Percentiles rank a stretch among this genome's conserved stretches.
phyloP scores from a whole-genome alignment of 2,888 invertebrate species.

The Hecatera dysodea region DNA sequence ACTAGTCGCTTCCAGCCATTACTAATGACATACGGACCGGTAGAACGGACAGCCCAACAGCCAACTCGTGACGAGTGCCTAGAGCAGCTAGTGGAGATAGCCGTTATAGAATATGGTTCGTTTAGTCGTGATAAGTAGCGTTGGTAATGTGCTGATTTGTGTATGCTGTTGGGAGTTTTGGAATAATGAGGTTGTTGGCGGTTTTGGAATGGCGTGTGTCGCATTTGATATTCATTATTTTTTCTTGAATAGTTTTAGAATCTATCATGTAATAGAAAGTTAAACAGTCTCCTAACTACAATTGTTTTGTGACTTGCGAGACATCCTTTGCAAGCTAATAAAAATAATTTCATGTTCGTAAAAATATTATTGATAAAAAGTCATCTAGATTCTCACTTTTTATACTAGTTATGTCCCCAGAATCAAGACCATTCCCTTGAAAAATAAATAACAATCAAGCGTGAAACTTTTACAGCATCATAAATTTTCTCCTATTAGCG shows the following conservation, averaged over 20 bases:
- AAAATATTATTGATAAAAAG: background rate
- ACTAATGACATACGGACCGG: conserved; percentile 70
- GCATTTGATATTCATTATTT: background rate
- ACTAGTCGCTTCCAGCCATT: conserved; percentile 85
- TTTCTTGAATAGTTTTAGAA: background rate
- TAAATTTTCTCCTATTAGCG: conserved; percentile 35
- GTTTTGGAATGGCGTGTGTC: background rate
- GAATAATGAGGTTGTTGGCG: background rate
- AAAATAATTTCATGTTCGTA: no score
- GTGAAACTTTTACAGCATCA: conserved; percentile 40
- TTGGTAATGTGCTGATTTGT: conserved; percentile 10
- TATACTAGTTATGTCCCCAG: background rate
- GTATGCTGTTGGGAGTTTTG: background rate
- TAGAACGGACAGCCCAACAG: conserved; percentile 43
- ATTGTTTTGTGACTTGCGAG: background rate
- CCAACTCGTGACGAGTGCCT: conserved; percentile 49
- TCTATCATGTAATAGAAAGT: background rate
- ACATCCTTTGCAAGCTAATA: background rate
- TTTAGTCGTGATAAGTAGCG: conserved; percentile 14
- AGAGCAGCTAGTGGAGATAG: conserved; percentile 25
- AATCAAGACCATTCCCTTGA: background rate
- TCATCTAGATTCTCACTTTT: background rate
- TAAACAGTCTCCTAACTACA: background rate
- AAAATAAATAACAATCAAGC: conserved; percentile 47
- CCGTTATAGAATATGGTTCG: conserved; percentile 34